Evolutionary conservation across 2,113 vertebrate genomes (phyloP).

Genomic region (Rhizomys pruinosus): DNA sequence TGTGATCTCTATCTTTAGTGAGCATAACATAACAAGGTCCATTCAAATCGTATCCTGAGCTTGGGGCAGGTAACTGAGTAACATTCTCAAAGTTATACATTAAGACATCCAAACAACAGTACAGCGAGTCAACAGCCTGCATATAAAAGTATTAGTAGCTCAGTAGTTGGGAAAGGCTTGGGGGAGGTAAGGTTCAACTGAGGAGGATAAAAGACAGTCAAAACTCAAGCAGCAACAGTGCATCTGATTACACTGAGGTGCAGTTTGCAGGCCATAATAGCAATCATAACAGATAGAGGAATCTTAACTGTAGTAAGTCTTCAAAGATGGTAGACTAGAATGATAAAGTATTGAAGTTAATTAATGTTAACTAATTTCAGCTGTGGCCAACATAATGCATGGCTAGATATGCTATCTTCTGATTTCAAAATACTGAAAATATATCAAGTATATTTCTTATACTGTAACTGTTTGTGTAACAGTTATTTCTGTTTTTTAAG

Average conservation of each 20-base stretch:
- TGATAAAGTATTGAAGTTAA: neutral
- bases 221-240: neutral
- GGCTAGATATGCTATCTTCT: neutral
- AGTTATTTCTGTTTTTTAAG: neutral
- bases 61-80: neutral
- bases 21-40: neutral
- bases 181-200: neutral
- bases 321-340: neutral
- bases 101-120: neutral
- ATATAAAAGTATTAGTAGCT: neutral
- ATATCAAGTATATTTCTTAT: neutral
- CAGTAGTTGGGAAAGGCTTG: neutral
- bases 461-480: neutral
- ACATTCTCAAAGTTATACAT: neutral
- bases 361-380: neutral
- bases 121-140: neutral
- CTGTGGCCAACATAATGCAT: neutral
- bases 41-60: neutral
- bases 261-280: fast-evolving
- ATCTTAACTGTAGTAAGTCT: neutral
- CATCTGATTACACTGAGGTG: neutral
- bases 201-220: neutral
- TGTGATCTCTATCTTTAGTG: neutral
- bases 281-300: neutral
- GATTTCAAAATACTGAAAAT: neutral